These are phyloP conservation scores for Capricornis sumatraensis DNA, from an alignment of 2,113 vertebrate genomes.

Conservation along the genomic window DNA sequence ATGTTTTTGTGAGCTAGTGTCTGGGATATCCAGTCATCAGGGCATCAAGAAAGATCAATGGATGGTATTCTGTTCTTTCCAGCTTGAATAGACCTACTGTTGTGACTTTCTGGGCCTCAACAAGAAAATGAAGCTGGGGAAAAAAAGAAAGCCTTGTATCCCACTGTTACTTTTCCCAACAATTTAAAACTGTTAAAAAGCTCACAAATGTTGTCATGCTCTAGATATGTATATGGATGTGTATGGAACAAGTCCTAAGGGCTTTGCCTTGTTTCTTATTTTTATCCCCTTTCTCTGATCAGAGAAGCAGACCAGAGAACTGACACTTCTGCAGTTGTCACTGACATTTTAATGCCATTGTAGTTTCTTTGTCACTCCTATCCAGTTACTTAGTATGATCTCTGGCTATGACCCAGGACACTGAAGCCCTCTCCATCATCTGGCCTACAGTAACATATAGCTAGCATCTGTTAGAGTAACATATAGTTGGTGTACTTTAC, in stretches of 20 bases:
- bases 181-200: background rate
- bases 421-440: background rate
- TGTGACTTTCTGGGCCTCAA: background rate
- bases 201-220: background rate
- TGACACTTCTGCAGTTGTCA: background rate
- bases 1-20: background rate
- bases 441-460: background rate
- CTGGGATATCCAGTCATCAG: background rate
- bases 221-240: background rate
- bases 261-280: background rate
- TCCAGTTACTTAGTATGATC: background rate
- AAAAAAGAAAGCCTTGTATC: background rate
- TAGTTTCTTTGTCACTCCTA: background rate
- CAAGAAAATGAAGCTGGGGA: background rate
- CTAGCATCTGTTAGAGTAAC: background rate
- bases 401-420: background rate
- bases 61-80: background rate
- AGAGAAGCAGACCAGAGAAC: background rate
- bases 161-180: background rate
- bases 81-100: background rate
- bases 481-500: background rate
- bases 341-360: background rate
- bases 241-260: background rate
- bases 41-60: slow-evolving; percentile 4
- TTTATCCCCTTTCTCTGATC: background rate